Evolutionary conservation across 2,113 vertebrate species (phyloP), one percentile per base, ranked within the genome.

Genomic region (Lepus americanus): DNA sequence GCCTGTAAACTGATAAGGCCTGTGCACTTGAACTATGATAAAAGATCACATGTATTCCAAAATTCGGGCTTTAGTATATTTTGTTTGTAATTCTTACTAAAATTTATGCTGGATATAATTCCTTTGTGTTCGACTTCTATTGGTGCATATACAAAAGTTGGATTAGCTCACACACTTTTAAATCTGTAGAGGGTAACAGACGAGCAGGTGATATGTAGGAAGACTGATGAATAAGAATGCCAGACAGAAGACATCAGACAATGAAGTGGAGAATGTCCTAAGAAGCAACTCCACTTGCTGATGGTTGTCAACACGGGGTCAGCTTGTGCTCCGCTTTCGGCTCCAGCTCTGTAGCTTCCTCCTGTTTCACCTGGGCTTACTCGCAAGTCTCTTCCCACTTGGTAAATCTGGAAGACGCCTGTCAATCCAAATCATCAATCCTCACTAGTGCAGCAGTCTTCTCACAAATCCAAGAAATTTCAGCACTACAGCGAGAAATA

Each of bases 391-490:
- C 22, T 79, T 89, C 72, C 25, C 13, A 90, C 64, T 23, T 51
- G 23, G 61, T 87, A 44, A 83, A 59, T 27, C 74, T 70, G 76
- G 16, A 90, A 51, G 66, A 59, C 81, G 76, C 16, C 12, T 23
- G 51, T 94, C 91, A 96, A 92, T 93, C 76, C 49, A 97, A 80
- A 70, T 96, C 83, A 67, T 96, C 95, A 3, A 13, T 89, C 72
- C 89, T 97, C 72, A 96, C 92, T 7, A 53, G 63, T 1, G 70
- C 29, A 9, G 92, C 94, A 8, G 61, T 79, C 79, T 96, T 97
- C 87, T 97, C 93, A 23, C 95, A 97, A 91, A 97, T 94, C 95
- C 95, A 97, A 44, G 80, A 94, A 59, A 97, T 97, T 89, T 97
- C 95, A 84, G 94, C 95, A 36, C 93, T 92, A n/a, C 97, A 97